A percentile compares a stretch with the other conserved stretches of the same genome.
phyloP scores from a whole-genome alignment of 2,113 vertebrate species.

The Seriola aureovittata region DNA sequence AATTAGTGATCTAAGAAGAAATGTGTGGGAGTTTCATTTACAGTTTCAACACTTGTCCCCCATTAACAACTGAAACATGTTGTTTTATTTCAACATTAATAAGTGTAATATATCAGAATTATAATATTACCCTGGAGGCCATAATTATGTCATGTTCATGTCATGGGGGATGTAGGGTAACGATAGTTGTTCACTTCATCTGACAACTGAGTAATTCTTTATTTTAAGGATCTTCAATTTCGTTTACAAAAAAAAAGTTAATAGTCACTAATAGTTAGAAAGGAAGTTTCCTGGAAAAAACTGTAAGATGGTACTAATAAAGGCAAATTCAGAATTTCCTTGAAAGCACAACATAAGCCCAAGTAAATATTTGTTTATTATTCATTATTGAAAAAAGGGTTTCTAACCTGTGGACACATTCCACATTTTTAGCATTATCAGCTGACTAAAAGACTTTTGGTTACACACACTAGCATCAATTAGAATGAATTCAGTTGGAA shows the following conservation, averaged over 20 bases:
- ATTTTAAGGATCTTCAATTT: background rate
- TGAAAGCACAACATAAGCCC: background rate
- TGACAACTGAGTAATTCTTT: background rate
- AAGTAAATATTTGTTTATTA: background rate
- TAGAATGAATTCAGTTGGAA: background rate
- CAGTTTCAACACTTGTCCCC: slow-evolving; percentile 1
- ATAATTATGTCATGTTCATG: background rate
- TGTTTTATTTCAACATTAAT: background rate
- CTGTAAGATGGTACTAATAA: background rate
- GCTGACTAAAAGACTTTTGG: background rate
- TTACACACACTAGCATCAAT: background rate
- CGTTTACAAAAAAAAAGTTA: background rate
- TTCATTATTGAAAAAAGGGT: background rate
- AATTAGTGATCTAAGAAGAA: slow-evolving; percentile 33
- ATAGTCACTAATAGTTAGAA: background rate
- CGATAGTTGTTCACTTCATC: background rate
- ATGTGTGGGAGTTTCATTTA: slow-evolving; percentile 17
- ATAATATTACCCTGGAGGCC: background rate
- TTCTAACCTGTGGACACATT: background rate
- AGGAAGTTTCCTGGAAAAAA: background rate
- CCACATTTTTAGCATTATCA: background rate
- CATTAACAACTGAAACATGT: background rate
- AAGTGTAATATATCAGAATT: background rate
- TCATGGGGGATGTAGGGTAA: background rate
- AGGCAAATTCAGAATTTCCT: background rate